Percentiles rank a stretch among this genome's conserved stretches.
phyloP scores from a whole-genome alignment of 2,797 vertebrate species.

The Amblyraja radiata region DNA sequence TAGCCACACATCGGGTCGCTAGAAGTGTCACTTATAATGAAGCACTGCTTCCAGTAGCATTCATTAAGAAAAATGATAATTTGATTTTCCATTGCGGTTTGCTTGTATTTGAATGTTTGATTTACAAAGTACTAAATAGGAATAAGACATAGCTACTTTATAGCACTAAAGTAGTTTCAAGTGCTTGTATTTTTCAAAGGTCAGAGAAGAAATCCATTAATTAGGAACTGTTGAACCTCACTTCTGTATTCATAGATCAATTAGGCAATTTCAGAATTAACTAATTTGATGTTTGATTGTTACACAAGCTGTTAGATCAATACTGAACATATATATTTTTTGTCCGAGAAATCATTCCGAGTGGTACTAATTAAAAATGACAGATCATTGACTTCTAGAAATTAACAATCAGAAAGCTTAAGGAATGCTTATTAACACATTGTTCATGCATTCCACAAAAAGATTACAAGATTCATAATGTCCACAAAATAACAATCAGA shows the following conservation, averaged over 20 bases:
- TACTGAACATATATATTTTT: constrained; percentile 9
- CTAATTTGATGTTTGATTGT: constrained; percentile 16
- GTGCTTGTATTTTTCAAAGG: constrained; percentile 10
- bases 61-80: background rate
- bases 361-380: constrained; percentile 34
- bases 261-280: constrained; percentile 22
- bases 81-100: background rate
- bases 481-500: constrained; percentile 23
- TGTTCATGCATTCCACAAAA: constrained; percentile 9
- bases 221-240: constrained; percentile 13
- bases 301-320: constrained; percentile 17
- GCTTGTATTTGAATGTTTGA: background rate
- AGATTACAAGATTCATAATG: constrained; percentile 18
- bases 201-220: constrained; percentile 1
- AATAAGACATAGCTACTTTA: background rate
- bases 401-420: constrained; percentile 31
- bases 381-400: constrained; percentile 29
- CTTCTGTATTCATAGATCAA: constrained; percentile 29
- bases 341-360: constrained; percentile 29
- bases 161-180: background rate
- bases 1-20: background rate
- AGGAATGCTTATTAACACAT: background rate
- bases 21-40: background rate
- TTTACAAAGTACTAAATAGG: background rate
- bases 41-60: background rate